Evolutionary conservation across 2,113 vertebrate genomes (phyloP).

Genomic region (Benitochromis conjunctus): DNA sequence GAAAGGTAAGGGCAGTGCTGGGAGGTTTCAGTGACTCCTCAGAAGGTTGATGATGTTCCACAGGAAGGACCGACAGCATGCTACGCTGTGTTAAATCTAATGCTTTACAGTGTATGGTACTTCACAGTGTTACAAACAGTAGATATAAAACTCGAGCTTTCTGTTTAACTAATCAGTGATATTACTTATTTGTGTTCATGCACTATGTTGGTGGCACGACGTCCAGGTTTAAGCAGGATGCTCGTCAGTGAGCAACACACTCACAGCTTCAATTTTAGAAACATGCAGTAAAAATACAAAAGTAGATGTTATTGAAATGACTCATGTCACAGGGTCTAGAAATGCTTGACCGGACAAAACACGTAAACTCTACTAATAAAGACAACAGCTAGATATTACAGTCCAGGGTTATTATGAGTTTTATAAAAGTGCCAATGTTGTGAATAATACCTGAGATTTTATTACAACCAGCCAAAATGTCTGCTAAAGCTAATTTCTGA

Average conservation of each 20-base stretch:
- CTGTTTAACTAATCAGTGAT: too few species aligned
- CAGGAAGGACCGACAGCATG: not conserved
- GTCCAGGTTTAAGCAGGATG: too few species aligned
- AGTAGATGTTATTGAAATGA: not conserved
- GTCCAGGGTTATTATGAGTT: not conserved
- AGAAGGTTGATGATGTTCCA: not conserved
- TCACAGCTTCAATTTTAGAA: too few species aligned
- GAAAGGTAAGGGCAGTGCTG: conserved; percentile 75
- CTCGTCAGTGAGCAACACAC: too few species aligned
- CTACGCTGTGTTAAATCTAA: not conserved
- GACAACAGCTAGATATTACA: not conserved
- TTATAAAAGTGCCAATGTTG: not conserved
- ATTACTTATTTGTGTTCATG: too few species aligned
- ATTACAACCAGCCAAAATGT: not conserved
- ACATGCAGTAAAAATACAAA: not conserved
- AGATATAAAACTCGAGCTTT: too few species aligned
- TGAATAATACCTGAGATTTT: not conserved
- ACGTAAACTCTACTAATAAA: not conserved
- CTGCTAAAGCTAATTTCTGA: not conserved
- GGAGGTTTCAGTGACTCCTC: not conserved
- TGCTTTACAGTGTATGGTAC: not conserved
- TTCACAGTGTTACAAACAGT: not conserved
- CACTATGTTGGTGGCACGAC: too few species aligned
- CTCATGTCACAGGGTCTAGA: not conserved
- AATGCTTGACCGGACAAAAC: fast-evolving